Percentiles rank a stretch among this genome's conserved stretches.
Conservation (phyloP, 2,888 invertebrate species). For the Heliconius ethilla region DNA sequence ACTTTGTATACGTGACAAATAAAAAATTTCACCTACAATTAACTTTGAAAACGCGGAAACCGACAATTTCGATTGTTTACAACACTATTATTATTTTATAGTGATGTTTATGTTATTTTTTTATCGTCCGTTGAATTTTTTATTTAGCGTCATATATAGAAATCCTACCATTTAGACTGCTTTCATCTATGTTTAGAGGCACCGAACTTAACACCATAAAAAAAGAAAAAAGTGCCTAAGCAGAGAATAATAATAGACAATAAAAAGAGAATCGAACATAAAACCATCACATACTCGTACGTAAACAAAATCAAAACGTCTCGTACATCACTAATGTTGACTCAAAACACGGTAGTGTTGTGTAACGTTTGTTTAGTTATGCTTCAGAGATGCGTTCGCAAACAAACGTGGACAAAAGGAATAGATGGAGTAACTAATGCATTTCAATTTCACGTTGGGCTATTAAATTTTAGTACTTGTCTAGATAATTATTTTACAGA, state of each 20-base stretch:
- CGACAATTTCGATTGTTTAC: constrained; percentile 8
- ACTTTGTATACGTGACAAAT: constrained; percentile 22
- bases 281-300: background rate
- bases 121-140: background rate
- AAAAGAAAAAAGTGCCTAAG: background rate
- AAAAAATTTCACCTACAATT: constrained; percentile 41
- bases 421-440: background rate
- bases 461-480: background rate
- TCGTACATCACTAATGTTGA: constrained; percentile 24
- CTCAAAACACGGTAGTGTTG: constrained; percentile 19
- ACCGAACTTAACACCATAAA: background rate
- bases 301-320: background rate
- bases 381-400: constrained; percentile 30
- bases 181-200: background rate
- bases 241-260: background rate
- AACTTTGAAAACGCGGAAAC: constrained; percentile 34
- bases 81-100: constrained; percentile 26
- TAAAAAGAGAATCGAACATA: background rate
- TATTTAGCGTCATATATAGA: background rate
- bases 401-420: constrained; percentile 25
- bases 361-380: constrained; percentile 27
- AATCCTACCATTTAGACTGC: background rate
- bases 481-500: background rate
- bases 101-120: constrained; percentile 14
- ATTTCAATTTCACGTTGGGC: background rate